Evolutionary conservation across 2,797 vertebrate species (phyloP).

Genomic region (Poeciliopsis infans): DNA sequence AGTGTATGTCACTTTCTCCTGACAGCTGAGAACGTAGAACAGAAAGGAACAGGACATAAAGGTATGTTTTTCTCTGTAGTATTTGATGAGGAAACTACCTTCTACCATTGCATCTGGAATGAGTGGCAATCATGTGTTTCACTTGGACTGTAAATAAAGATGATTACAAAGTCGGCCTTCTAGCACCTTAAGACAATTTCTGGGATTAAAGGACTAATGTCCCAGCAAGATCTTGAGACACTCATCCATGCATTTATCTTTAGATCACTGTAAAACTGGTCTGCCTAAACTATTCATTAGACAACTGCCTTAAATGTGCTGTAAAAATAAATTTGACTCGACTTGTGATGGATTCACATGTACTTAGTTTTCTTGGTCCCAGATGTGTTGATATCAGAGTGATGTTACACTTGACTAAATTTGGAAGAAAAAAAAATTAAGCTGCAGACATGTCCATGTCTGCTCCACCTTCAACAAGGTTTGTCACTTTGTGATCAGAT

Average conservation of each 20-base stretch:
- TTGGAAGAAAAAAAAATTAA: neutral
- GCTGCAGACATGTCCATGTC: neutral
- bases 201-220: no score
- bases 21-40: conserved; percentile 5
- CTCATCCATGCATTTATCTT: no score
- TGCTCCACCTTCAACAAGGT: no score
- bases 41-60: neutral
- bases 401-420: neutral
- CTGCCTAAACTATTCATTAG: no score
- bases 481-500: no score
- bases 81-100: neutral
- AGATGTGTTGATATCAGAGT: neutral
- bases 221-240: no score
- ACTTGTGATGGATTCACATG: neutral
- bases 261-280: no score
- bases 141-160: neutral
- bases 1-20: conserved; percentile 7
- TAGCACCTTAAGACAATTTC: no score
- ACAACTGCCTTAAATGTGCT: no score
- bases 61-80: neutral
- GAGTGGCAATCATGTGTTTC: neutral
- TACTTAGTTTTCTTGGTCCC: neutral
- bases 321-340: no score
- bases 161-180: no score
- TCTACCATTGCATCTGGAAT: neutral